Conservation (phyloP, 2,113 vertebrate species). For the Choloepus hoffmanni region DNA sequence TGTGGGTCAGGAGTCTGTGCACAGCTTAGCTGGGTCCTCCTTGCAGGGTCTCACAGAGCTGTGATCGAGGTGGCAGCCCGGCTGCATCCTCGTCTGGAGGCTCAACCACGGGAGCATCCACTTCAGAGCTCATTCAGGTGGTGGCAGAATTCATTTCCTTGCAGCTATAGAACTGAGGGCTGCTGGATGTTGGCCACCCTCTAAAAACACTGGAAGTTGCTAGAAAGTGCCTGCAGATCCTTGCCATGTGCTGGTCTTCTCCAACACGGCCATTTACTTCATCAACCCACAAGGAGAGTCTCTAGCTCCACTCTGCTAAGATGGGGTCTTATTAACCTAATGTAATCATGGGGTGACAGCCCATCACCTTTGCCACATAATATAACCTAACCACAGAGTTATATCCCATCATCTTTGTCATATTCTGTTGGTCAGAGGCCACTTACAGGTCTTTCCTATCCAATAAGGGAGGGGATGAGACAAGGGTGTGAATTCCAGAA, state of each 20-base stretch:
- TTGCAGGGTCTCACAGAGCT: background rate
- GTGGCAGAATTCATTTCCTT: background rate
- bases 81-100: background rate
- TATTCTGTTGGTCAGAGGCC: background rate
- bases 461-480: background rate
- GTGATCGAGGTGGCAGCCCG: background rate
- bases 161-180: background rate
- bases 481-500: background rate
- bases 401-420: background rate
- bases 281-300: background rate
- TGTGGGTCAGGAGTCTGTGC: background rate
- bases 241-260: background rate
- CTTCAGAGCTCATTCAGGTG: background rate
- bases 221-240: background rate
- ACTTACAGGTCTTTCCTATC: background rate
- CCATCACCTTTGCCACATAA: background rate
- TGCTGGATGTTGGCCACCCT: background rate
- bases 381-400: too few species aligned
- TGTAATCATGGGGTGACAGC: background rate
- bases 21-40: background rate
- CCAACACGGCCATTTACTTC: background rate
- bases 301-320: background rate
- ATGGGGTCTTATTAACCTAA: background rate
- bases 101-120: accelerated
- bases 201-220: background rate